Percentiles rank a stretch among this genome's conserved stretches.
These are phyloP conservation scores for Polyodon spathula DNA, from an alignment of 2,113 vertebrate species.

Conservation along the genomic window DNA sequence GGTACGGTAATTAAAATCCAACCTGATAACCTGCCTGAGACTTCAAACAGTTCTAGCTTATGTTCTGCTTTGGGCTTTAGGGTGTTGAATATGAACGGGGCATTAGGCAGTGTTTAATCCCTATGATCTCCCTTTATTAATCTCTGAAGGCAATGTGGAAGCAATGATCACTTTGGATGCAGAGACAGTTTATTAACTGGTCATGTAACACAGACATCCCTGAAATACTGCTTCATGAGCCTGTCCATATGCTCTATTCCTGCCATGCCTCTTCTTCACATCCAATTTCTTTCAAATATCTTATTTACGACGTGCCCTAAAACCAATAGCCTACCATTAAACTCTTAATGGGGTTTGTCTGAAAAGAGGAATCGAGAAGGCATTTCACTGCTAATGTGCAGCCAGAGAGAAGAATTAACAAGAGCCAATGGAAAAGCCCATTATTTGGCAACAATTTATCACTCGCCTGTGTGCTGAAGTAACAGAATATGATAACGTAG, in stretches of 20 bases:
- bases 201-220: background rate
- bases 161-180: constrained; percentile 12
- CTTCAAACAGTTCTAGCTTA: background rate
- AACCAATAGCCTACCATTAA: constrained; percentile 20
- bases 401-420: constrained; percentile 6
- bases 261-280: constrained; percentile 15
- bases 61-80: background rate
- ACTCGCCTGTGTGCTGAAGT: background rate
- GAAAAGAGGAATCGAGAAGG: constrained; percentile 12
- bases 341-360: constrained; percentile 17
- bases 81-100: background rate
- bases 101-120: constrained; percentile 1
- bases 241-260: constrained; percentile 18
- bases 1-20: no score
- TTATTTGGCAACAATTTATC: background rate
- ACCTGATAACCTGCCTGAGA: no score
- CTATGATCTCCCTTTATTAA: constrained; percentile 13
- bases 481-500: no score
- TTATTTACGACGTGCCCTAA: constrained; percentile 22
- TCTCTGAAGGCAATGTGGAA: constrained; percentile 13
- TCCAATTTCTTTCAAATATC: constrained; percentile 22
- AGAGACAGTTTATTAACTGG: constrained; percentile 7
- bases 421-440: constrained; percentile 6
- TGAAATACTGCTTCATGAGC: constrained; percentile 9
- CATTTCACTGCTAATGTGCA: constrained; percentile 1